These are phyloP conservation scores for Microcebus lehilahytsara DNA, from an alignment of 2,113 vertebrate genomes.

Conservation along the genomic window DNA sequence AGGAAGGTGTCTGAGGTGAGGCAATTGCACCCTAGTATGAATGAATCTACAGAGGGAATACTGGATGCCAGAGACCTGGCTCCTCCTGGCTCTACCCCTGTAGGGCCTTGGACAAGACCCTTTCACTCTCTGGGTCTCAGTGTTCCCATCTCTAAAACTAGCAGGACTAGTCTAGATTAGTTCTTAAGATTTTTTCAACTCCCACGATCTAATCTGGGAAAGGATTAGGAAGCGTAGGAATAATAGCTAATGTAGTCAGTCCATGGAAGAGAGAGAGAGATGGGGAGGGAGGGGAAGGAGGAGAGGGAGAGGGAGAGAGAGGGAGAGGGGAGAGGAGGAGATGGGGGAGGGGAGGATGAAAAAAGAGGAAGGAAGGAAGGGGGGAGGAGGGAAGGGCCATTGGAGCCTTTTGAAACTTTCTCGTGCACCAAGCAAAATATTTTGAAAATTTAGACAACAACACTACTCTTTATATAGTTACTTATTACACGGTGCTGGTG, in stretches of 20 bases:
- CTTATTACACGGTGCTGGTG: slow-evolving; percentile 79
- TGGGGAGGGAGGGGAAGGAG: too few species aligned
- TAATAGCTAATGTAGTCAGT: not conserved
- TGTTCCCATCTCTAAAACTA: not conserved
- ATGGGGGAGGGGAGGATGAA: too few species aligned
- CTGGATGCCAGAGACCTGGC: not conserved
- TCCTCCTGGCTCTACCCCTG: not conserved
- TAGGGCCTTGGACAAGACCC: not conserved
- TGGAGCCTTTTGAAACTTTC: slow-evolving; percentile 70
- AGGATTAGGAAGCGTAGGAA: not conserved
- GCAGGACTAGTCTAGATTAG: rapidly evolving
- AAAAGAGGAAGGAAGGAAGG: not conserved
- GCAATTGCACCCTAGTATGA: rapidly evolving
- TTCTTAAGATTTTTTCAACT: not conserved
- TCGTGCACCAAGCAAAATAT: slow-evolving; percentile 72
- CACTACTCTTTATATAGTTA: slow-evolving; percentile 78
- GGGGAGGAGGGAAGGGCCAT: not conserved
- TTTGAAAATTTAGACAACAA: slow-evolving; percentile 75
- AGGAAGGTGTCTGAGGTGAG: not conserved
- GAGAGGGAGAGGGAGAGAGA: too few species aligned
- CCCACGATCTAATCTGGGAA: not conserved
- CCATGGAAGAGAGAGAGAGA: not conserved
- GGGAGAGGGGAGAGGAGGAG: rapidly evolving
- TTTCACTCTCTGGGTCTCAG: not conserved
- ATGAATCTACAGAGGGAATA: rapidly evolving